Base-by-base conservation (phyloP, 2,888 invertebrate species). In the Pollenia labialis region DNA sequence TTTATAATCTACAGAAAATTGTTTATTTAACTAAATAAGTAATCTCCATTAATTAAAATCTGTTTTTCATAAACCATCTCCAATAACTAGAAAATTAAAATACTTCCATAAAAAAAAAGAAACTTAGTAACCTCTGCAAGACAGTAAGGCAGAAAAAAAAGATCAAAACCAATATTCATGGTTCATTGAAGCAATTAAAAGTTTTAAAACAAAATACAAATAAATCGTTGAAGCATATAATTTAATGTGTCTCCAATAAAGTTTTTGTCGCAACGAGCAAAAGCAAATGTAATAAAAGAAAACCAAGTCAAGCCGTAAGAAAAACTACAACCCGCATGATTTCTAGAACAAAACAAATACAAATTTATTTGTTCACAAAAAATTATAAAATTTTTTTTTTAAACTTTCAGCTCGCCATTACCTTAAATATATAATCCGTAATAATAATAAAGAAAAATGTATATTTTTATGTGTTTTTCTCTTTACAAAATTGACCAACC, bases 161-260 rank as follows among this genome's bases (percentile, higher is more conserved):
- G n/a, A 58, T 48, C 14, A 72, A 76, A 81, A 83, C 83, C 71
- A 83, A 83, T 88, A 71, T 88, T 83, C 83, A 87, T 85, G 88
- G 83, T 85, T 81, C 77, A 85, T 87, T 85, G 87, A 48, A 83
- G 83, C 88, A 85, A 88, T 88, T 88, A 88, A 88, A 87, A 88
- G 81, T 88, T 72, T 40, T 64, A 46, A 81, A 81, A 71, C 62
- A 56, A 81, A 72, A 44, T 56, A 72, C 54, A 66, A 79, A 40
- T 46, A 62, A 82, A 66, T 75, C 52, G 50, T 50, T 80, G n/a
- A 79, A 86, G 74, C 82, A 62, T 23, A 76, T 71, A 74, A 86
- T 75, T 64, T 80, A 69, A 80, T 75, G 12, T 86, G 77, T 74
- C 82, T 75, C 85, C 68, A 60, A 40, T 16, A 82, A 82, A 80